Conservation (phyloP, 1,140 invertebrate species). For the Nephila pilipes region DNA sequence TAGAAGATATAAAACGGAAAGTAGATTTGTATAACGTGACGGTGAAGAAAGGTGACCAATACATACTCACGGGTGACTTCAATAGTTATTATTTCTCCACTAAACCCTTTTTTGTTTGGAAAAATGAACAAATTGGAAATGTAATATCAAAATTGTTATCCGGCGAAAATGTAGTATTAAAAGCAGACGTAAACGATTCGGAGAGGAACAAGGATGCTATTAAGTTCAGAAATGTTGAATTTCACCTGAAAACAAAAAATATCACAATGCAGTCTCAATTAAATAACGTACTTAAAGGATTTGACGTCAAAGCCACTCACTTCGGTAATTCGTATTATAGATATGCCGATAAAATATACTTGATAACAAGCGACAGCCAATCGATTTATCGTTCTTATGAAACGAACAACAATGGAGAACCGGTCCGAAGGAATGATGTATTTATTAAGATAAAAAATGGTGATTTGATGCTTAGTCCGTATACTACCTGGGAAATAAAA, state of each 20-base stretch:
- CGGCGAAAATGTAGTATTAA: background rate
- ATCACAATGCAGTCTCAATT: background rate
- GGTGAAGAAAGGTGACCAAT: background rate
- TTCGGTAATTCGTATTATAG: slow-evolving; percentile 52
- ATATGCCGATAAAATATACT: background rate
- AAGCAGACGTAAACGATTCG: background rate
- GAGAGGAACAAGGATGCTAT: background rate
- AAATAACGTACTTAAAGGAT: background rate
- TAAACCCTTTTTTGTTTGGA: slow-evolving; percentile 21
- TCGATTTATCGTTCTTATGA: background rate
- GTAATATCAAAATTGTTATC: background rate
- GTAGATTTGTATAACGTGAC: slow-evolving; percentile 3
- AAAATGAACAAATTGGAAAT: background rate
- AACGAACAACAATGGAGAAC: background rate
- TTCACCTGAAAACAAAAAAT: background rate
- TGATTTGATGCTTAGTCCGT: slow-evolving; percentile 46
- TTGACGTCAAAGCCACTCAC: background rate
- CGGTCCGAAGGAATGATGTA: background rate
- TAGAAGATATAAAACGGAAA: background rate
- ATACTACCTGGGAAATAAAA: background rate
- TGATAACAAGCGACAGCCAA: background rate
- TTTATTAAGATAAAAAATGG: background rate
- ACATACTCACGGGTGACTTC: background rate
- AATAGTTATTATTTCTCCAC: background rate
- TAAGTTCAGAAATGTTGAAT: background rate